Evolutionary conservation across 1,140 invertebrate genomes (phyloP).

Genomic region (Anastrepha obliqua): DNA sequence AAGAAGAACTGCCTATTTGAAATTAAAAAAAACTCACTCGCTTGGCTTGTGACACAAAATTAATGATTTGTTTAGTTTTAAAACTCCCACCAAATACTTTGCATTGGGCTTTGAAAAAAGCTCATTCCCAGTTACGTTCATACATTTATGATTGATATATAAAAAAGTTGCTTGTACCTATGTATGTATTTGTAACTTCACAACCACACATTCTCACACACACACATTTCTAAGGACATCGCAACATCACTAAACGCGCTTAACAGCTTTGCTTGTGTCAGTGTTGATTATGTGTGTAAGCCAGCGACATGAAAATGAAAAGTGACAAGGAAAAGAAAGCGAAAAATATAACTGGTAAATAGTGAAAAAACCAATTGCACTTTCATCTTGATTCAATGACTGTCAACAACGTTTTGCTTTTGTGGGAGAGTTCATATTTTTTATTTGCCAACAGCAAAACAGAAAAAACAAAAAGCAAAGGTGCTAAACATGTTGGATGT

Average conservation of each 20-base stretch:
- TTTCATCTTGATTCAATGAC: constrained; percentile 51
- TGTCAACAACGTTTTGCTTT: constrained; percentile 8
- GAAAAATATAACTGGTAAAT: constrained; percentile 21
- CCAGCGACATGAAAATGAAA: background rate
- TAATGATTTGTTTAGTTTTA: too few relatives aligned
- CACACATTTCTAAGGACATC: background rate
- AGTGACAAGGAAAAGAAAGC: constrained; percentile 23
- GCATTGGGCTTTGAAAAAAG: too few relatives aligned
- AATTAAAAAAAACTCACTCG: too few relatives aligned
- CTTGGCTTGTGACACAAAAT: too few relatives aligned
- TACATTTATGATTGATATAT: too few relatives aligned
- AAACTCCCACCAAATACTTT: too few relatives aligned
- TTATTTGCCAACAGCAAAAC: background rate
- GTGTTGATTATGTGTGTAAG: background rate
- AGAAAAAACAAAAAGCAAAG: background rate
- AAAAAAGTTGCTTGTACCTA: too few relatives aligned
- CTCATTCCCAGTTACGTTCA: too few relatives aligned
- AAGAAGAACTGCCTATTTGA: too few relatives aligned
- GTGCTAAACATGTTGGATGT: background rate
- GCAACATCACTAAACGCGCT: background rate
- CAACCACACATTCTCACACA: too few relatives aligned
- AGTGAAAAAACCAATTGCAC: constrained; percentile 28
- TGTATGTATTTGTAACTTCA: too few relatives aligned
- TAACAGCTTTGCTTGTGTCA: constrained; percentile 28
- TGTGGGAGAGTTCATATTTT: background rate